Evolutionary conservation across 1,140 invertebrate genomes (phyloP), one percentile per base, ranked within the genome.

Genomic region (Bacillus rossius): DNA sequence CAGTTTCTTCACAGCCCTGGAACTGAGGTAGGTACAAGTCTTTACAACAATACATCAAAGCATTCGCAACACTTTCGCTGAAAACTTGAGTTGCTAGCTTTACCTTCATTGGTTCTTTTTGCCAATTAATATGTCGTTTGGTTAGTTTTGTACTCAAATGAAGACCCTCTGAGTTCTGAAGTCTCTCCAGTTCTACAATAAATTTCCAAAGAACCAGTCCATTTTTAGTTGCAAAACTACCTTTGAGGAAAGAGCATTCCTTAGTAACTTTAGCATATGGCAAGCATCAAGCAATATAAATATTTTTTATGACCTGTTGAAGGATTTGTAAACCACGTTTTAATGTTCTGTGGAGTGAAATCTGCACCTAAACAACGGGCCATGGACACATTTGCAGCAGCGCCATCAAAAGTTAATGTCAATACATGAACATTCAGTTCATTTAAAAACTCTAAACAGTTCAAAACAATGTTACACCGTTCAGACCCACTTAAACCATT

Each of bases 71-170:
- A 61, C 65, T 69, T 26, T 51, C 47, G 52, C 69, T 62, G 10
- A 70, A 51, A 20, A 60, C 61, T 63, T 71, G 68, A n/a, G 61
- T 57, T 16, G 66, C 68, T 29, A 70, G 29, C 54, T 60, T 63
- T 5, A 71, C 68, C 53, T 67, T 67, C 65, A 71, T 67, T 60
- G 66, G 67, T 55, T 70, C 57, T 20, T 56, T 59, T 37, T 49
- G 3, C 42, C 48, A 71, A 26, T 64, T 20, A 10, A 71, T 43
- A 58, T 71, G 69, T 26, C 59, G 38, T 40, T 53, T 37, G 8
- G 37, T 54, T 23, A 70, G 42, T 63, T 70, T 70, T 25, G 61
- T 70, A n/a, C 51, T 64, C 19, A 58, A 19, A 54, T 59, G 17
- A 13, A 74, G 47, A 19, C 60, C 61, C 58, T 64, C 48, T 8